Percentiles rank a stretch among this genome's conserved stretches.
Evolutionary conservation across 2,797 vertebrate genomes (phyloP).

Genomic region (Poeciliopsis presidionis): DNA sequence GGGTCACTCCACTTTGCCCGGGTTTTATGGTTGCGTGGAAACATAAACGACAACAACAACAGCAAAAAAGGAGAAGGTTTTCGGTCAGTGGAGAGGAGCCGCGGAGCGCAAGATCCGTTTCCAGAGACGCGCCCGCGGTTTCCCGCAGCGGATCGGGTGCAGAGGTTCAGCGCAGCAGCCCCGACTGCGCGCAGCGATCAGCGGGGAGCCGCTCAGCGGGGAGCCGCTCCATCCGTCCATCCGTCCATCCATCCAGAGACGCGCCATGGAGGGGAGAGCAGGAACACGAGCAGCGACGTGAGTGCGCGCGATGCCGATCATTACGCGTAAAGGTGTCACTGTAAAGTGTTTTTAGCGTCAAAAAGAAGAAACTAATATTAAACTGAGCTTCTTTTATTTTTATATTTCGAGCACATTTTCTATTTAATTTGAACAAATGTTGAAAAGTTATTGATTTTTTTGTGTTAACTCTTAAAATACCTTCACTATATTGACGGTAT

Average conservation of each 20-base stretch:
- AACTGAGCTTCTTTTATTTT: not conserved
- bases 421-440: not conserved
- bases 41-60: conserved; percentile 42
- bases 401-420: not conserved
- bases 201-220: not conserved
- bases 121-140: conserved; percentile 41
- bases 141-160: conserved; percentile 31
- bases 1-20: not conserved
- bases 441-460: not conserved
- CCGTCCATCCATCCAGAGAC: conserved; percentile 3
- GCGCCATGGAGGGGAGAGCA: conserved; percentile 57
- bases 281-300: conserved; percentile 55
- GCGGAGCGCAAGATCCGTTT: conserved; percentile 49
- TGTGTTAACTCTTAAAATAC: not conserved
- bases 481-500: not conserved
- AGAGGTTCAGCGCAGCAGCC: conserved; percentile 48
- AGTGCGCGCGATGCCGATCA: conserved; percentile 42
- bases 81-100: conserved; percentile 32
- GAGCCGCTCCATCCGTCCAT: conserved; percentile 3
- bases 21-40: conserved; percentile 79
- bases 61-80: conserved; percentile 23
- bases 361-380: not conserved
- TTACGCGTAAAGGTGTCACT: not conserved
- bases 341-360: not conserved
- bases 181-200: not conserved